Base-by-base conservation (phyloP, 2,888 invertebrate species). In the Dastarcus helophoroides region DNA sequence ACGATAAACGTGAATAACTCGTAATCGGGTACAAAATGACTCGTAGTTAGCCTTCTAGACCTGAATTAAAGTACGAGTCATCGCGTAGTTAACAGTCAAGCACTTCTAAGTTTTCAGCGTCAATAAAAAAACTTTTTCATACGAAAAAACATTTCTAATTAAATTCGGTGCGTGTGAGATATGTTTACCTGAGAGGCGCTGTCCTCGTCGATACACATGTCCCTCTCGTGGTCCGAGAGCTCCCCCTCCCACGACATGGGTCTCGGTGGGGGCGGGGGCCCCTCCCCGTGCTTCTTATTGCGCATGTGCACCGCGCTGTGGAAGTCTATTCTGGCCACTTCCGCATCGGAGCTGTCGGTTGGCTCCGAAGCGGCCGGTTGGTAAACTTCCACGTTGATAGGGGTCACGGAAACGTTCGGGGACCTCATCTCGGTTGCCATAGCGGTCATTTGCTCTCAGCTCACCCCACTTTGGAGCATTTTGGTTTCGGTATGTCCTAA, bases 161-260 rank as follows among this genome's bases (percentile, higher is more conserved):
- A 19, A n/a, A n/a, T n/a, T n/a, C n/a, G n/a, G n/a, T n/a, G n/a
- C n/a, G n/a, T n/a, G n/a, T n/a, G n/a, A n/a, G n/a, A 17, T 17
- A 7, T n/a, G n/a, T n/a, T 23, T 23, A 48, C 46, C 45, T 49
- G 29, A 41, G 48, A 43, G 16, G 42, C 43, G 36, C 47, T 46
- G 32, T 56, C 54, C 24, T 54, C 56, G 37, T 57, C 56, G 14
- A 56, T 45, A 36, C 54, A 55, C 57, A 58, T 51, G 37, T 60
- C 58, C 39, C 54, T 63, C 53, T 86, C 86, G n/a, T 80, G 76
- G 54, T 90, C 90, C 2, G 88, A 89, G 7, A 90, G 70, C 58
- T 88, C 89, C 5, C 90, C 90, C 59, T 90, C 90, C 90, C 90
- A 90, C 4, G 88, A 89, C 90, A 91, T 91, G 26, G 90, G 90